Evolutionary conservation across 37 sponge, comb jelly and placozoan species (phyloP), one percentile per base, ranked within the genome.

Genomic region (Corticium candelabrum): DNA sequence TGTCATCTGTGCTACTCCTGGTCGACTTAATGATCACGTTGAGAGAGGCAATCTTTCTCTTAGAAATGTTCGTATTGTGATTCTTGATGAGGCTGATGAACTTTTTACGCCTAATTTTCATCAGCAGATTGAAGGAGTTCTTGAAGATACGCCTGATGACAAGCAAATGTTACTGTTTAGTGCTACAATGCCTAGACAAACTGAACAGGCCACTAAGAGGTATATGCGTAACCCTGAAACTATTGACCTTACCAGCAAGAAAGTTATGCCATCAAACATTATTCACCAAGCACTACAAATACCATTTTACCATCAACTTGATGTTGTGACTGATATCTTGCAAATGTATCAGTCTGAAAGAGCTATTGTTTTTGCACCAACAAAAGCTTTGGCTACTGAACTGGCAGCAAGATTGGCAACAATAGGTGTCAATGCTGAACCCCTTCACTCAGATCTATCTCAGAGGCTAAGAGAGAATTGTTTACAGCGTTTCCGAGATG

Each of bases 21-120:
- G 86, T 7, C 77, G 86, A 35, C 74, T 85, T 2, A 81, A 81
- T 41, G 86, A 85, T 43, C 82, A 81, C 77, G 2, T 81, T 33
- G 36, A 81, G 36, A 68, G 77, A 36, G 73, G 78, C 27, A 76
- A 76, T 3, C 69, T 85, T 67, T 1, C 0, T 1, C 78, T 85
- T 2, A n/a, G 15, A 3, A 37, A 81, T 34, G 29, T 85, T 4
- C 68, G 76, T 76, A 76, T 85, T 40, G 67, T 85, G 1, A 37
- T 85, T 33, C 62, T 85, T 2, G 86, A 85, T 77, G 86, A 85
- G 57, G 86, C 82, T 11, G 86, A 85, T 67, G 86, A 85, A 67
- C 56, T 85, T 2, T 36, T 85, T 34, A 85, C 86, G 2, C 86
- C 86, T 30, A 81, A 81, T 34, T 85, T 85, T 74, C 68, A 76